Conservation (phyloP, 23 tunicate genomes). For the Trididemnum miniatum region DNA sequence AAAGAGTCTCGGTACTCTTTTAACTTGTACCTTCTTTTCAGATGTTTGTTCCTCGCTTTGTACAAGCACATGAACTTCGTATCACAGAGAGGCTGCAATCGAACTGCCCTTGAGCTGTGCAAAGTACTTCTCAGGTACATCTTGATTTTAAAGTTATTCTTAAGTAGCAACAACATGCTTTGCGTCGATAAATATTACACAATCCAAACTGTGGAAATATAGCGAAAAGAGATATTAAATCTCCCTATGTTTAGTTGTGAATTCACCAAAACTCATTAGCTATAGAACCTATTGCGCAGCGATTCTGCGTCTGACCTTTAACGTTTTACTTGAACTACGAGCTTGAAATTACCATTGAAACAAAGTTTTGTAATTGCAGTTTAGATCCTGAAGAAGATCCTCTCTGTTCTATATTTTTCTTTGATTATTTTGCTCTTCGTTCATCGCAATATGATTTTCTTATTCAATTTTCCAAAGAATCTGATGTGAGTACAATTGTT, state of each 20-base stretch:
- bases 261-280: too few species aligned
- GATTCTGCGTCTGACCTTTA: too few species aligned
- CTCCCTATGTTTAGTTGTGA: too few species aligned
- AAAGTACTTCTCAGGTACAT: slow-evolving; percentile 82
- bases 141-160: too few species aligned
- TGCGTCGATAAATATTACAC: too few species aligned
- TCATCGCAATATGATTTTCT: slow-evolving; percentile 63
- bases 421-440: slow-evolving; percentile 69
- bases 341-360: too few species aligned
- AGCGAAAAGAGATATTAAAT: too few species aligned
- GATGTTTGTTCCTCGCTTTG: slow-evolving; percentile 64
- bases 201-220: too few species aligned
- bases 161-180: too few species aligned
- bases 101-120: slow-evolving; percentile 78
- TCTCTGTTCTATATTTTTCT: slow-evolving; percentile 42
- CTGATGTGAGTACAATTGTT: slow-evolving; percentile 88
- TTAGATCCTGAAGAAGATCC: slow-evolving; percentile 89
- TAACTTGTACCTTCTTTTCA: neutral
- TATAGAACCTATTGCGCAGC: too few species aligned
- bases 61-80: slow-evolving; percentile 82
- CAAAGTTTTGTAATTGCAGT: slow-evolving; percentile 26
- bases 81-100: slow-evolving; percentile 73
- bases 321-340: too few species aligned
- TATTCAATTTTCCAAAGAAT: slow-evolving; percentile 39
- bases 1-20: too few species aligned